Evolutionary conservation across 2,888 invertebrate species (phyloP), one percentile per base, ranked within the genome.

Genomic region (Melipona beecheii): DNA sequence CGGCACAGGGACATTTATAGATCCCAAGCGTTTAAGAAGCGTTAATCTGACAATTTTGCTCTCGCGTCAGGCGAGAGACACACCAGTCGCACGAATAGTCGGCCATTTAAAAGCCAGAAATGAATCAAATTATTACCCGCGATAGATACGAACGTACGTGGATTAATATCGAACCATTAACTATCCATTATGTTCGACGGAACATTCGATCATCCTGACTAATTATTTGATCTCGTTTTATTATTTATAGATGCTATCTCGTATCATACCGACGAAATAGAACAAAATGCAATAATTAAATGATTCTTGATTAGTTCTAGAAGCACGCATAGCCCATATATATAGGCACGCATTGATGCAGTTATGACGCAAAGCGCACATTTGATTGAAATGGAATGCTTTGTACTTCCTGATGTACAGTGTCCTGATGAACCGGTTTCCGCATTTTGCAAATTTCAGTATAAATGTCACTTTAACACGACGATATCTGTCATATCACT

Each of bases 1-100:
- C 62, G 27, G 27, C 1, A 4, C 1, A 4, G 62, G 31, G 56
- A 71, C 79, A 81, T 87, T 88, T 84, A 87, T 86, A 81, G 81
- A 81, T 68, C 76, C 21, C 60, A 72, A 64, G 17, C 73, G 81
- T 68, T 43, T 52, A 70, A 66, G 73, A 79, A 60, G 11, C 54
- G 31, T 75, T 52, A 68, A 62, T 56, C 50, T 75, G 60, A 58
- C 74, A 60, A 83, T 75, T 56, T 65, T 76, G 70, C 69, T 13
- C 70, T 65, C 68, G 17, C 5, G 36, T 31, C 64, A 31, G n/a
- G 13, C 43, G n/a, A n/a, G n/a, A n/a, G n/a, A n/a, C n/a, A 31
- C 5, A 49, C 9, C 43, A 27, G 11, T n/a, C n/a, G 13, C 9
- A 17, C 43, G 19, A 60, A 66, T 60, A 50, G 24, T n/a, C 19